phyloP scores from a whole-genome alignment of 2,113 vertebrate species.

The Apaloderma vittatum region DNA sequence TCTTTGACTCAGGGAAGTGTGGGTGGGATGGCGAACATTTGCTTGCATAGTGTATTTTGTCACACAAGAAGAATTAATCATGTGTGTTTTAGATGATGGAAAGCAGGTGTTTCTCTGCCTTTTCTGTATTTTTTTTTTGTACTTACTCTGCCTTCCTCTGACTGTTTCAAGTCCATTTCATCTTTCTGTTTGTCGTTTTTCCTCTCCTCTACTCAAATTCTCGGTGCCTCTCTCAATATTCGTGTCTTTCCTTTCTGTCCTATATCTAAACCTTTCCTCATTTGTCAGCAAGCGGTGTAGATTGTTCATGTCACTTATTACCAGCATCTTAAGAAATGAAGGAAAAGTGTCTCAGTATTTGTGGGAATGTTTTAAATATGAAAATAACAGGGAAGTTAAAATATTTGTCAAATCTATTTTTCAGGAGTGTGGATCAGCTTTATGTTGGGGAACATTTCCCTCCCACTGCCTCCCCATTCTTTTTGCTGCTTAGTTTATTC shows the following conservation, averaged over 20 bases:
- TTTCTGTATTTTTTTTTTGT: not conserved
- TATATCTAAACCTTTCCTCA: not conserved
- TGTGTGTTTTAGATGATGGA: not conserved
- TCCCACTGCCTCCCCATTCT: conserved; percentile 82
- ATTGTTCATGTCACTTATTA: not conserved
- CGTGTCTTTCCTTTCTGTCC: not conserved
- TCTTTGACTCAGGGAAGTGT: not conserved
- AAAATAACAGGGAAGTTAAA: not conserved
- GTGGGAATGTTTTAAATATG: not conserved
- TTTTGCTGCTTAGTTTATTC: conserved; percentile 86
- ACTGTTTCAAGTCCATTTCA: not conserved
- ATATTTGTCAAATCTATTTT: conserved; percentile 26
- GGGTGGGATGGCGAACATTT: conserved; percentile 12
- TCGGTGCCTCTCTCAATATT: not conserved
- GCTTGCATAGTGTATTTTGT: not conserved
- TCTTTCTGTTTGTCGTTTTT: not conserved
- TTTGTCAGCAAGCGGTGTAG: not conserved
- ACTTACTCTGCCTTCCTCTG: not conserved
- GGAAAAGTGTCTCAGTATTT: not conserved
- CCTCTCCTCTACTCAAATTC: not conserved
- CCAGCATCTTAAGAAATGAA: not conserved
- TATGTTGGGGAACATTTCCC: conserved; percentile 81
- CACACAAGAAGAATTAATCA: not conserved
- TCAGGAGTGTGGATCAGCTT: conserved; percentile 87
- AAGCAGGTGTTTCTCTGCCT: not conserved